Percentiles rank a stretch among this genome's conserved stretches.
These are phyloP conservation scores for Ips nitidus DNA, from an alignment of 1,140 invertebrate genomes.

Conservation along the genomic window DNA sequence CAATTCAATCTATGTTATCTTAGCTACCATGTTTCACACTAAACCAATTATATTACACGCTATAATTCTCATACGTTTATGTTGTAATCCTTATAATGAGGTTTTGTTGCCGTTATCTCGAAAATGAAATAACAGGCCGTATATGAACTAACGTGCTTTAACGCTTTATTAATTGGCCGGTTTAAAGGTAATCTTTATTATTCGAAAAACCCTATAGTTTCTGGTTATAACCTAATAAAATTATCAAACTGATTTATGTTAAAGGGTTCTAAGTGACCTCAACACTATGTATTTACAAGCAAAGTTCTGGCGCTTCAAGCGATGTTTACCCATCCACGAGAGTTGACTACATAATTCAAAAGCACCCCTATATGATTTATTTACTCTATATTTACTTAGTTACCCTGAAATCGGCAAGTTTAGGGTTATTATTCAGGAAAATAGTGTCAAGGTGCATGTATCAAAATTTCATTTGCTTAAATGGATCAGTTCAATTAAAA, in stretches of 20 bases:
- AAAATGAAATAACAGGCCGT: conserved; percentile 2
- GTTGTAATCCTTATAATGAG: conserved; percentile 4
- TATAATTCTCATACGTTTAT: conserved; percentile 12
- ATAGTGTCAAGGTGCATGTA: too few species aligned
- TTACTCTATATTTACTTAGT: not conserved
- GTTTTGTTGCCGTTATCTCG: conserved; percentile 10
- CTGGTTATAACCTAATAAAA: too few species aligned
- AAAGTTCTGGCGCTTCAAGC: not conserved
- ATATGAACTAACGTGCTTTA: not conserved
- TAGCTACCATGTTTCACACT: not conserved
- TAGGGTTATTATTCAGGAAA: too few species aligned
- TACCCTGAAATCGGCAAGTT: too few species aligned
- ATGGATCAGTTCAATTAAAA: too few species aligned
- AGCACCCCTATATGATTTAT: not conserved
- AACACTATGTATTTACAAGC: not conserved
- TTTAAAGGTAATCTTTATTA: too few species aligned
- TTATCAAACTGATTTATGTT: too few species aligned
- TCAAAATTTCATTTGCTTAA: too few species aligned
- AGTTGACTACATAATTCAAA: not conserved
- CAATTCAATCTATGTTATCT: not conserved
- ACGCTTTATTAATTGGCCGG: not conserved
- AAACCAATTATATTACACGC: conserved; percentile 10
- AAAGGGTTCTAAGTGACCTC: too few species aligned
- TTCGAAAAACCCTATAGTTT: too few species aligned
- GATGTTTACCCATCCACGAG: not conserved